These are phyloP conservation scores for Lycocorax pyrrhopterus DNA, from an alignment of 2,113 vertebrate species.

Conservation along the genomic window DNA sequence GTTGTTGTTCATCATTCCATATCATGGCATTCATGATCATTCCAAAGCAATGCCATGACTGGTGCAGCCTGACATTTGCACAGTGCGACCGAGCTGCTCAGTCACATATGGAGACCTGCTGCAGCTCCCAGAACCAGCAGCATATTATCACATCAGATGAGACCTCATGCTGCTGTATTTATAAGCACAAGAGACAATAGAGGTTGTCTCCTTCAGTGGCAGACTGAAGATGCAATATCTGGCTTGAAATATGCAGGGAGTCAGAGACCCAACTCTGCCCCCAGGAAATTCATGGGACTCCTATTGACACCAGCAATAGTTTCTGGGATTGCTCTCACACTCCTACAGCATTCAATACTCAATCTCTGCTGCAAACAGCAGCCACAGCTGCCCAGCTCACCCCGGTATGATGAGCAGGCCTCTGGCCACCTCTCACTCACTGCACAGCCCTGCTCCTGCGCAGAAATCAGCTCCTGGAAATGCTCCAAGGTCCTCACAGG, in stretches of 20 bases:
- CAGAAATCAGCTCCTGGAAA: not conserved
- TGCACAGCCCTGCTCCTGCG: not conserved
- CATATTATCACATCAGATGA: not conserved
- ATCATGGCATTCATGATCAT: not conserved
- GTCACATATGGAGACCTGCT: not conserved
- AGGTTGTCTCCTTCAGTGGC: not conserved
- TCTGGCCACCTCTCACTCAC: not conserved
- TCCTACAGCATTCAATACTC: not conserved
- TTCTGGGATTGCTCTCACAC: not conserved
- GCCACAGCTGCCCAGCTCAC: not conserved
- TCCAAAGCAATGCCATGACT: not conserved
- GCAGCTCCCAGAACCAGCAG: not conserved
- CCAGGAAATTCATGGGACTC: not conserved
- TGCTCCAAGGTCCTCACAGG: not conserved
- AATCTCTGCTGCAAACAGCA: not conserved
- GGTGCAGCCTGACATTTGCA: not conserved
- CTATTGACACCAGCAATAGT: not conserved
- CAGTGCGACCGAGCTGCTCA: not conserved
- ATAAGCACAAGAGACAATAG: not conserved
- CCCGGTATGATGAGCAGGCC: fast-evolving
- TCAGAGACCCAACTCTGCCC: not conserved
- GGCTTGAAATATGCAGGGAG: not conserved
- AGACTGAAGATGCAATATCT: not conserved
- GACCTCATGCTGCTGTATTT: not conserved
- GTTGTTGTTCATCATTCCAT: not conserved